These are phyloP conservation scores for Lysandra bellargus DNA, from an alignment of 2,888 invertebrate genomes.

Conservation along the genomic window DNA sequence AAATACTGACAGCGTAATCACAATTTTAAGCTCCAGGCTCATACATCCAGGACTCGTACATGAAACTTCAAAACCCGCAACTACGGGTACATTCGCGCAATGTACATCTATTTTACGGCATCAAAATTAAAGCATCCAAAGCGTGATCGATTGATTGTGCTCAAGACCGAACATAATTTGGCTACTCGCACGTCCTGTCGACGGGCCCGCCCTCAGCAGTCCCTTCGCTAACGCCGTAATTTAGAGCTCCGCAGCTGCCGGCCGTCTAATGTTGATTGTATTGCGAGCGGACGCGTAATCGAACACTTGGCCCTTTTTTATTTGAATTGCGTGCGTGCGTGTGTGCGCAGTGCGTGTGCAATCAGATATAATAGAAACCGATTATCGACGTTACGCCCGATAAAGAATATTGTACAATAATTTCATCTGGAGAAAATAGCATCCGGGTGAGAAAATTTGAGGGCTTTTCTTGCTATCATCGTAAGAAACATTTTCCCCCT, in stretches of 20 bases:
- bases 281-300: slow-evolving; percentile 61
- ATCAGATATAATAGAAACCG: slow-evolving; percentile 29
- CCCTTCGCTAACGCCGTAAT: slow-evolving; percentile 72
- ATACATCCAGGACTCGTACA: not conserved
- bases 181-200: slow-evolving; percentile 3
- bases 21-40: not conserved
- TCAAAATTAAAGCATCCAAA: not conserved
- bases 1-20: slow-evolving; percentile 1
- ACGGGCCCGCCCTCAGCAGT: slow-evolving; percentile 45
- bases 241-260: slow-evolving; percentile 74
- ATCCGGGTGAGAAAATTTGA: slow-evolving; percentile 3
- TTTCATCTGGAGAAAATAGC: slow-evolving; percentile 5
- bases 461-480: not conserved
- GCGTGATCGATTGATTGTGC: not conserved
- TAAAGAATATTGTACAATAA: slow-evolving; percentile 25
- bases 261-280: slow-evolving; percentile 76
- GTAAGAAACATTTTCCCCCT: not conserved
- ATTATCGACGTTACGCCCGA: slow-evolving; percentile 27
- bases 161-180: slow-evolving; percentile 6
- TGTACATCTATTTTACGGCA: not conserved
- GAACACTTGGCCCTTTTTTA: slow-evolving; percentile 62
- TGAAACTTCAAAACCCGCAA: not conserved
- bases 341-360: slow-evolving; percentile 18
- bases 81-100: not conserved
- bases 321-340: slow-evolving; percentile 45